These are phyloP conservation scores for Maccullochella peelii DNA, from an alignment of 2,113 vertebrate genomes.

Conservation along the genomic window DNA sequence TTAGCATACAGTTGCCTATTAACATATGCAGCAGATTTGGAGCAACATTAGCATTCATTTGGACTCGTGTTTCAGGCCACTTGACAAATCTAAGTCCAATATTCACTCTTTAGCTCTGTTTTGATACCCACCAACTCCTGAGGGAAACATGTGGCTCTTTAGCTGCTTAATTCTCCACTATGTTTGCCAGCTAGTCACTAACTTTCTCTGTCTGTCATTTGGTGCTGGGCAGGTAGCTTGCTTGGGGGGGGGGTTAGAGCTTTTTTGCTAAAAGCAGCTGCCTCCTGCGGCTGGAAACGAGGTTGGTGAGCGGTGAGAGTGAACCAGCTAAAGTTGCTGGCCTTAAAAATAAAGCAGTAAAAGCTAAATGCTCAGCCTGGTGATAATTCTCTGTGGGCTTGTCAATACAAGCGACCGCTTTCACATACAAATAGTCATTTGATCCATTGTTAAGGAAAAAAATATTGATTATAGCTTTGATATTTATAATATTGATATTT, in stretches of 20 bases:
- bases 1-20: neutral
- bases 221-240: neutral
- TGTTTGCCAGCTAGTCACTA: too few relatives aligned
- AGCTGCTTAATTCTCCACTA: too few relatives aligned
- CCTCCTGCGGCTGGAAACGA: neutral
- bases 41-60: too few relatives aligned
- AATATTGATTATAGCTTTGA: neutral
- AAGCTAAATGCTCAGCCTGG: neutral
- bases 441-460: neutral
- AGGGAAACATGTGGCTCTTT: too few relatives aligned
- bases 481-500: too few relatives aligned
- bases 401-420: neutral
- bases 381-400: neutral
- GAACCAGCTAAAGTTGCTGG: neutral
- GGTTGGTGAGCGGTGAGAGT: neutral
- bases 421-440: neutral
- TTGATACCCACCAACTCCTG: too few relatives aligned
- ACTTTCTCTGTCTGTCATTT: neutral
- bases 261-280: neutral
- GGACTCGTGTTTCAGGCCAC: neutral
- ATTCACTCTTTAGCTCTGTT: too few relatives aligned
- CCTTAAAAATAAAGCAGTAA: neutral
- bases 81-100: too few relatives aligned
- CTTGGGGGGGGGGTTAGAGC: too few relatives aligned
- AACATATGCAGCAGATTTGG: neutral